Evolutionary conservation across 2,888 invertebrate genomes (phyloP), one percentile per base, ranked within the genome.

Genomic region (Trichogramma evanescens): DNA sequence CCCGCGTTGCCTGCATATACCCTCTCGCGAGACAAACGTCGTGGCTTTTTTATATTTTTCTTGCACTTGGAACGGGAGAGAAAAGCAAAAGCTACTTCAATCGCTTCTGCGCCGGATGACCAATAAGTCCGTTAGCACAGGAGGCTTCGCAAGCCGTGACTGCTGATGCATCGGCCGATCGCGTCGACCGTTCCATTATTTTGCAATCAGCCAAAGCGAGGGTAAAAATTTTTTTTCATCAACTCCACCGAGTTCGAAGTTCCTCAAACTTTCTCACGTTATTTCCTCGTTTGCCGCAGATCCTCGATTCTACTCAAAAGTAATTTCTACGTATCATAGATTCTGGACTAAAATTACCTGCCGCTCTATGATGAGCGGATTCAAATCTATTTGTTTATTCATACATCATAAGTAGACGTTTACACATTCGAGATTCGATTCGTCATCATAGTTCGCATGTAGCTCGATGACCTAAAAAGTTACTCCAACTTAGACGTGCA

Each of bases 101-200:
- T 46, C 7, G 53, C 26, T 9, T 10, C 10, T 48, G 4, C 8
- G 39, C 52, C 52, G 41, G 64, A 63, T 69, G 66, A 60, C 74
- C 76, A 75, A 76, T 76, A 72, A 75, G 72, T 69, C 75, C 75
- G 71, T 75, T 76, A 71, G 67, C 67, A 68, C 26, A 50, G 50
- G 58, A 48, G 66, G 66, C 66, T 67, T 67, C 60, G 63, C 62
- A 57, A 59, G 66, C 64, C 26, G 26, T 26, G 26, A 26, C 26
- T 62, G 65, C 66, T 68, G 70, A 71, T 71, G 66, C 67, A 64
- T 26, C 26, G 67, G 66, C 72, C 74, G 74, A 77, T 77, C 75
- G 69, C 65, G 40, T 63, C 72, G 66, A 74, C 72, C 74, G 69
- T 74, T 76, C 77, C 77, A 77, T 77, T 77, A 77, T 77, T 76